These are phyloP conservation scores for Geopemphigus sp. DNA, from an alignment of 1,140 invertebrate species.

Conservation along the genomic window DNA sequence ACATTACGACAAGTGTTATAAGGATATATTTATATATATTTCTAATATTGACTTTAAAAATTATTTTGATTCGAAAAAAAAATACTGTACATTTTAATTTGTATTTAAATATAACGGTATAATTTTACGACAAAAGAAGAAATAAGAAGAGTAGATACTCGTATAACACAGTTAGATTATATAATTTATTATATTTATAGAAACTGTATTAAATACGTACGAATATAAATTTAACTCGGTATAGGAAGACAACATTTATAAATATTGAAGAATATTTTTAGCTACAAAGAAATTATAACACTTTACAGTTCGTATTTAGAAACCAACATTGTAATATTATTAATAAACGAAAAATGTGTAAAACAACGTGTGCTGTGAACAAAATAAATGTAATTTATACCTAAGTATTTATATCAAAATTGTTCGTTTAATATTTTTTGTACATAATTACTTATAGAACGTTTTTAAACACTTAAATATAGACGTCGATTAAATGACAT, in stretches of 20 bases:
- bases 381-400: background rate
- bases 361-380: background rate
- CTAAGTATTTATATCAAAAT: background rate
- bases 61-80: background rate
- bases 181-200: background rate
- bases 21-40: background rate
- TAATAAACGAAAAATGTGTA: background rate
- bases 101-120: no score
- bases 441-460: no score
- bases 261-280: background rate
- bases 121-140: background rate
- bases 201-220: background rate
- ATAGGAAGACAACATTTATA: background rate
- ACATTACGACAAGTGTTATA: background rate
- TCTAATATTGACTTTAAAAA: background rate
- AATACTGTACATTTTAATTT: background rate
- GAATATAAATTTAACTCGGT: background rate
- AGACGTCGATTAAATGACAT: no score
- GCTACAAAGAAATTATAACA: background rate
- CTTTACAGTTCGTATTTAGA: background rate
- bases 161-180: background rate
- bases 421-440: background rate
- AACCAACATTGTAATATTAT: background rate
- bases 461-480: background rate
- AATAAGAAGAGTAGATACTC: no score